Percentiles rank a stretch among this genome's conserved stretches.
phyloP scores from a whole-genome alignment of 37 sponge, comb jelly and placozoan species.

The Axinella damicornis region DNA sequence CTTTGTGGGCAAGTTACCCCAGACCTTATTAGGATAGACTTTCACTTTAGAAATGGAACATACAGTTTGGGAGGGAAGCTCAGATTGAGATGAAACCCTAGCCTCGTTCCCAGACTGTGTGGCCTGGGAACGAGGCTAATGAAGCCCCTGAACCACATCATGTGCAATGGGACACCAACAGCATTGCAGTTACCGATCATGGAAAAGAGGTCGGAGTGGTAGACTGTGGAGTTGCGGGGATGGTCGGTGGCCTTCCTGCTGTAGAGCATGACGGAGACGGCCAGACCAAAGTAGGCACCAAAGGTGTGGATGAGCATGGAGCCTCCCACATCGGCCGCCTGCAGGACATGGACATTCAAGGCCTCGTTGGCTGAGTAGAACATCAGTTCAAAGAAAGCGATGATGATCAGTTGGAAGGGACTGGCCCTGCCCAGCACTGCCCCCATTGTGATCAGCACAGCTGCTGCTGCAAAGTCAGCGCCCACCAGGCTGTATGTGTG shows the following conservation, averaged over 20 bases:
- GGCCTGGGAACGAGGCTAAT: no score
- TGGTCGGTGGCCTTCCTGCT: constrained; percentile 69
- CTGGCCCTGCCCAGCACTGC: constrained; percentile 87
- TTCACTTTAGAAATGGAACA: no score
- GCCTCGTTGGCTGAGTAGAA: constrained; percentile 87
- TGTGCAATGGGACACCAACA: no score
- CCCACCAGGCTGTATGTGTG: constrained; percentile 73
- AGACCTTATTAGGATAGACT: no score
- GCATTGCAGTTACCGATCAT: constrained; percentile 79
- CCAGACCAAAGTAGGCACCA: constrained; percentile 97
- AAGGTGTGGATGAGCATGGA: constrained; percentile 94
- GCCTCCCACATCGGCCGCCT: constrained; percentile 93
- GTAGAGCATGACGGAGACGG: constrained; percentile 73
- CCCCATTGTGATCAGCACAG: constrained; percentile 94
- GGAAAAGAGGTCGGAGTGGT: constrained; percentile 91
- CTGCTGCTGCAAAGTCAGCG: constrained; percentile 92
- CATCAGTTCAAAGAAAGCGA: constrained; percentile 89
- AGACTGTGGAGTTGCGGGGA: constrained; percentile 60
- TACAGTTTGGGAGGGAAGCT: no score
- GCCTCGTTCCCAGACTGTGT: no score
- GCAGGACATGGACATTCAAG: constrained; percentile 55
- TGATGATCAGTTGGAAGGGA: constrained; percentile 85
- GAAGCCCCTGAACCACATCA: no score
- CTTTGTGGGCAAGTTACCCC: no score
- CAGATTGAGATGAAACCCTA: no score